Percentiles rank a stretch among this genome's conserved stretches.
Evolutionary conservation across 2,113 vertebrate genomes (phyloP).

Genomic region (Spilogale gracilis): DNA sequence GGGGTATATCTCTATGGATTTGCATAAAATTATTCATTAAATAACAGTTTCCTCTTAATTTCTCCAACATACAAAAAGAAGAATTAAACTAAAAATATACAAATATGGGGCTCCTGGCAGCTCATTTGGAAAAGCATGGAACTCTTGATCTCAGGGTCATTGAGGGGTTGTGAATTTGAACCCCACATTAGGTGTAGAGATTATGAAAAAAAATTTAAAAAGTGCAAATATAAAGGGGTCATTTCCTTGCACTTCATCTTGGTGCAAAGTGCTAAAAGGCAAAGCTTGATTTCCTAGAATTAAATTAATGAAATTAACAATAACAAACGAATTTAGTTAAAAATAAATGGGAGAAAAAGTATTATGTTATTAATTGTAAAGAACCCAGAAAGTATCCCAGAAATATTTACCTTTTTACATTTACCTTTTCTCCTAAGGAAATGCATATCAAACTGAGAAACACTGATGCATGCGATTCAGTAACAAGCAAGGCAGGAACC

Average conservation of each 20-base stretch:
- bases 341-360: neutral
- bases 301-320: neutral
- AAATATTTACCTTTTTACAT: neutral
- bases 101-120: neutral
- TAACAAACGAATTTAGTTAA: neutral
- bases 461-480: neutral
- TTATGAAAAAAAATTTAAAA: neutral
- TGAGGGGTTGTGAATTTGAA: neutral
- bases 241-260: neutral
- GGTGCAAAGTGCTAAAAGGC: neutral
- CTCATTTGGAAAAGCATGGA: neutral
- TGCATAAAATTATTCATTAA: neutral
- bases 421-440: neutral
- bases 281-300: neutral
- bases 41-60: neutral
- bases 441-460: neutral
- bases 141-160: neutral
- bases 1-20: neutral
- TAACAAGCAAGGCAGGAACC: neutral
- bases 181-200: neutral
- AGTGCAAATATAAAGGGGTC: neutral
- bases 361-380: neutral
- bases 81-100: neutral
- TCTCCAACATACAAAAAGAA: neutral
- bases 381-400: neutral